A percentile compares a stretch with the other conserved stretches of the same genome.
Conservation (phyloP, 2,113 vertebrate genomes). For the Plecturocebus donacophilus region DNA sequence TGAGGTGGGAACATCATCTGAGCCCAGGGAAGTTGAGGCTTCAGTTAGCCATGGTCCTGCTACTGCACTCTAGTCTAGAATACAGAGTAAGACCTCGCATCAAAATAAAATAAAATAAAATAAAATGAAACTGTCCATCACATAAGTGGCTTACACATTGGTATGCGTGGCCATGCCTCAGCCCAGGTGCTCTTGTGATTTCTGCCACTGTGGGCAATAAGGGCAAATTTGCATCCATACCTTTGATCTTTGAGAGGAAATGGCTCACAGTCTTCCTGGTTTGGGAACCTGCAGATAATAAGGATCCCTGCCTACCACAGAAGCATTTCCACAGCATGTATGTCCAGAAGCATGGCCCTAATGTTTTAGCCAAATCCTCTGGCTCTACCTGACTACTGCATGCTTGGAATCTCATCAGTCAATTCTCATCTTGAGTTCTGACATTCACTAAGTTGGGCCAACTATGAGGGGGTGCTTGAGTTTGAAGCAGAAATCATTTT, state of each 20-base stretch:
- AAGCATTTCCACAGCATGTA: conserved; percentile 65
- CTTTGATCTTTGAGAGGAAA: background rate
- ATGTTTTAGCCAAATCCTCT: conserved; percentile 56
- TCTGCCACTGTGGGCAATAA: background rate
- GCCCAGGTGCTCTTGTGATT: background rate
- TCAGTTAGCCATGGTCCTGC: too few relatives aligned
- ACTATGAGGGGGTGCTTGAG: conserved; percentile 60
- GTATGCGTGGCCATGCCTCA: background rate
- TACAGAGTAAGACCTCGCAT: too few relatives aligned
- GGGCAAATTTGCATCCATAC: background rate
- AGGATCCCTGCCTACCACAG: conserved; percentile 63
- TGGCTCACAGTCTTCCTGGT: conserved; percentile 57
- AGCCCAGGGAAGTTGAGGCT: too few relatives aligned
- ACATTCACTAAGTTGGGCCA: conserved; percentile 55
- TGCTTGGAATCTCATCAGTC: conserved; percentile 62
- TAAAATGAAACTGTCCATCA: background rate
- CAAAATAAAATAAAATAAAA: background rate
- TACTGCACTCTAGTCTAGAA: too few relatives aligned
- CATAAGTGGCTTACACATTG: background rate
- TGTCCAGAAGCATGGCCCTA: conserved; percentile 55
- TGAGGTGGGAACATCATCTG: too few relatives aligned
- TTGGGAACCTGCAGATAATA: conserved; percentile 54
- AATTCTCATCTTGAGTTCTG: conserved; percentile 71
- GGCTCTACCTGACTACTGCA: conserved; percentile 58
- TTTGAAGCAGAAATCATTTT: conserved; percentile 69